Conservation (phyloP, 2,888 invertebrate genomes). For the Lomographa bimaculata region DNA sequence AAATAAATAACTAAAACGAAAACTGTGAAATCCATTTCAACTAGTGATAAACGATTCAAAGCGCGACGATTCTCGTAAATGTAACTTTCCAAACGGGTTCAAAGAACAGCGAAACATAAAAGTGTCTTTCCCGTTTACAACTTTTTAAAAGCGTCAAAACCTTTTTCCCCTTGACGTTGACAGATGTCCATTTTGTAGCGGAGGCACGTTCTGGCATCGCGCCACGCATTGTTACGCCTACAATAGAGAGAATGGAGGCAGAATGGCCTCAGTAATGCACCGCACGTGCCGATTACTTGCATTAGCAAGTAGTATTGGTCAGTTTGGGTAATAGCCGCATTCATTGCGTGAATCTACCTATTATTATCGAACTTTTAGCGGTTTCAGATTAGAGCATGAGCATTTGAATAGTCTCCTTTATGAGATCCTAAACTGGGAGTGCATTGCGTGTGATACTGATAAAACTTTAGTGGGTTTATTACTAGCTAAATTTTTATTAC, state of each 20-base stretch:
- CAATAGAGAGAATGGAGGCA: conserved; percentile 18
- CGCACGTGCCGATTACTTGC: conserved; percentile 19
- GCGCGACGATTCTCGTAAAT: no score
- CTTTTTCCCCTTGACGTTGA: conserved; percentile 35
- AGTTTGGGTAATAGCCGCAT: conserved; percentile 5
- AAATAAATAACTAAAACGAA: no score
- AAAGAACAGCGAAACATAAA: conserved; percentile 22
- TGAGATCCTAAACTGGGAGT: no score
- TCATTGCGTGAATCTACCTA: conserved; percentile 3
- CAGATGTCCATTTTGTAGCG: conserved; percentile 34
- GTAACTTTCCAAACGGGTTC: no score
- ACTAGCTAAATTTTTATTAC: no score
- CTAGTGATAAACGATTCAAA: no score
- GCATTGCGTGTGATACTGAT: no score
- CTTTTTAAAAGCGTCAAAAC: conserved; percentile 26
- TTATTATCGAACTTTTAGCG: no score
- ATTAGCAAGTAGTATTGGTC: conserved; percentile 15
- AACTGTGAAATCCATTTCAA: no score
- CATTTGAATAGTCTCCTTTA: no score
- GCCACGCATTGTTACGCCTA: conserved; percentile 29
- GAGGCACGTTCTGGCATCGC: conserved; percentile 32
- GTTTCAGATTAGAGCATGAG: no score
- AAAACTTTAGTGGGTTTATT: no score
- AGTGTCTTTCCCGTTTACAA: conserved; percentile 28
- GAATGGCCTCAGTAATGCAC: conserved; percentile 20